Conservation (phyloP, 2,113 vertebrate genomes). For the Propithecus coquereli region DNA sequence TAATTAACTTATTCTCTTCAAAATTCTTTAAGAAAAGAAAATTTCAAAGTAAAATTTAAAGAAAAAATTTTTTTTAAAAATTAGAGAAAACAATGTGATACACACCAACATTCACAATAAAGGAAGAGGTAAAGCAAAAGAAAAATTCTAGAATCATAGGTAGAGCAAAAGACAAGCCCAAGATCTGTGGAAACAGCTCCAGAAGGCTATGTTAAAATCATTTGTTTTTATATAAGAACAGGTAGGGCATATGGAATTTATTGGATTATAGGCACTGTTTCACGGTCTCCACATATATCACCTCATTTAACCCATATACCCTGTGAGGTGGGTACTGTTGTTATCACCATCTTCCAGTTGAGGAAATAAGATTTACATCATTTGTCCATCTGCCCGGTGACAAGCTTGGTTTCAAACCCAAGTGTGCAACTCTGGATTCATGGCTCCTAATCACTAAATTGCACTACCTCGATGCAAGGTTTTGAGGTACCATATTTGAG, state of each 20-base stretch:
- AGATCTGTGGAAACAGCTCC: background rate
- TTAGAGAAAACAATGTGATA: background rate
- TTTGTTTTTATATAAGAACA: background rate
- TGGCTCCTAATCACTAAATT: background rate
- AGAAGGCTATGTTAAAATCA: background rate
- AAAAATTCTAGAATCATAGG: background rate
- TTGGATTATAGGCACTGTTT: background rate
- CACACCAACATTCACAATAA: background rate
- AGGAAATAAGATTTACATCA: background rate
- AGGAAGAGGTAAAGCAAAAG: background rate
- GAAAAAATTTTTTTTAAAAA: background rate
- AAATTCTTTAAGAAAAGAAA: background rate
- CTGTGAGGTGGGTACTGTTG: rapidly evolving
- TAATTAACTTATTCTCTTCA: background rate
- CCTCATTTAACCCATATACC: background rate
- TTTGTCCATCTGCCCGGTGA: background rate
- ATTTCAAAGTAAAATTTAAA: background rate
- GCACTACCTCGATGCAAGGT: background rate
- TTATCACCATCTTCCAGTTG: background rate
- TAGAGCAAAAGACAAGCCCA: background rate
- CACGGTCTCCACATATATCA: background rate
- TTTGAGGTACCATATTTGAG: background rate
- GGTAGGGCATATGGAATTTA: background rate
- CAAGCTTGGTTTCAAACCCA: background rate
- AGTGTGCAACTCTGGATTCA: background rate